Percentiles rank a stretch among this genome's conserved stretches.
phyloP scores from a whole-genome alignment of 2,113 vertebrate genomes.

The Gymnarchus niloticus region DNA sequence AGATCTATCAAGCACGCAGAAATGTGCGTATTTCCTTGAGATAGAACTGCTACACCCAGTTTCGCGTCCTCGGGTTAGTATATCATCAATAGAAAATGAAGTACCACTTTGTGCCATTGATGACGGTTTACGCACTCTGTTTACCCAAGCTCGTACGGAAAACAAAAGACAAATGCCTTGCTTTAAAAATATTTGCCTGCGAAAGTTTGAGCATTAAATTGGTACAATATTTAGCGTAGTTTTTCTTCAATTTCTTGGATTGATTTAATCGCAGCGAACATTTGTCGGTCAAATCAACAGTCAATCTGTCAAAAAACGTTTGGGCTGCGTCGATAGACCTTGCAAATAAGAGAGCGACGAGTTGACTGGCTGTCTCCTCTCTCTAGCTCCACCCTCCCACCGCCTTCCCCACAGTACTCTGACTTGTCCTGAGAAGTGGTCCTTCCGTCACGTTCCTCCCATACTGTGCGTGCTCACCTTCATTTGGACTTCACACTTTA shows the following conservation, averaged over 20 bases:
- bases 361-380: constrained; percentile 43
- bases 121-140: not conserved
- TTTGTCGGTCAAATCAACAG: constrained; percentile 42
- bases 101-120: constrained; percentile 58
- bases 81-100: constrained; percentile 65
- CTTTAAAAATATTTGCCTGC: constrained; percentile 32
- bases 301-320: constrained; percentile 43
- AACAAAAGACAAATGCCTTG: constrained; percentile 23
- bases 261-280: constrained; percentile 45
- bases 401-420: constrained; percentile 29
- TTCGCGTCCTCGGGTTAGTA: constrained; percentile 53
- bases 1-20: constrained; percentile 13
- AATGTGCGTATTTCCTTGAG: constrained; percentile 5
- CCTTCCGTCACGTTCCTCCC: not conserved
- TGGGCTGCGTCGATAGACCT: constrained; percentile 34
- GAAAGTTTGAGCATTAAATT: not conserved
- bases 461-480: not conserved
- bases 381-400: constrained; percentile 48
- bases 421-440: constrained; percentile 19
- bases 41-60: not conserved
- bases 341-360: constrained; percentile 25
- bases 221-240: not conserved
- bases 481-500: not conserved
- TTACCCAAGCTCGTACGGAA: not conserved
- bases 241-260: not conserved